phyloP scores from a whole-genome alignment of 2,113 vertebrate genomes.

The Macquaria australasica region DNA sequence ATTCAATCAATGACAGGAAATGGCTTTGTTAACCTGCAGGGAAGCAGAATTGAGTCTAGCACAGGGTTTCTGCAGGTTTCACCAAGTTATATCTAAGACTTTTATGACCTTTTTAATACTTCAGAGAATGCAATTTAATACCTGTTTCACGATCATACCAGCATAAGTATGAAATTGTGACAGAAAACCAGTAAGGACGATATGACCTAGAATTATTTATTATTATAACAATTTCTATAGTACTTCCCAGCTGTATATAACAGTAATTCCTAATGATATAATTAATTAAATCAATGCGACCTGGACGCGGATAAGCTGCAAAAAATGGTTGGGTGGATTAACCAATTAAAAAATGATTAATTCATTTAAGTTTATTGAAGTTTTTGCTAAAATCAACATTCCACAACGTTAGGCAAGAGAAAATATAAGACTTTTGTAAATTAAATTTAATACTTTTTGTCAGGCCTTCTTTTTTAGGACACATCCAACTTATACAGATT shows the following conservation, averaged over 20 bases:
- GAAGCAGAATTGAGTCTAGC: not conserved
- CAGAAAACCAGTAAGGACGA: not conserved
- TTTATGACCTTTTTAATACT: not conserved
- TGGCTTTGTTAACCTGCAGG: conserved; percentile 3
- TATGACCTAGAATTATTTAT: not conserved
- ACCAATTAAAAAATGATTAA: not conserved
- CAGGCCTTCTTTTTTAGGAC: no score
- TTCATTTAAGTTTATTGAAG: not conserved
- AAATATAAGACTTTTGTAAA: no score
- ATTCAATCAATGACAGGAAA: conserved; percentile 31
- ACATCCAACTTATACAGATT: no score
- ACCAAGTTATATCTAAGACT: not conserved
- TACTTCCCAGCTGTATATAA: not conserved
- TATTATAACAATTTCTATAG: not conserved
- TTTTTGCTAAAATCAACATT: not conserved
- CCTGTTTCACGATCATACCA: not conserved
- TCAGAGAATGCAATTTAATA: not conserved
- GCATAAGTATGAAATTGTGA: not conserved
- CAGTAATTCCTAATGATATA: not conserved
- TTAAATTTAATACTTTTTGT: no score
- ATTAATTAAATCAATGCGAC: not conserved
- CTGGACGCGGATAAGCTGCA: not conserved
- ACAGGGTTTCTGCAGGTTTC: not conserved
- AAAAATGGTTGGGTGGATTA: not conserved
- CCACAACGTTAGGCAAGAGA: no score